Evolutionary conservation across 2,797 vertebrate genomes (phyloP).

Genomic region (Siniperca scherzeri): DNA sequence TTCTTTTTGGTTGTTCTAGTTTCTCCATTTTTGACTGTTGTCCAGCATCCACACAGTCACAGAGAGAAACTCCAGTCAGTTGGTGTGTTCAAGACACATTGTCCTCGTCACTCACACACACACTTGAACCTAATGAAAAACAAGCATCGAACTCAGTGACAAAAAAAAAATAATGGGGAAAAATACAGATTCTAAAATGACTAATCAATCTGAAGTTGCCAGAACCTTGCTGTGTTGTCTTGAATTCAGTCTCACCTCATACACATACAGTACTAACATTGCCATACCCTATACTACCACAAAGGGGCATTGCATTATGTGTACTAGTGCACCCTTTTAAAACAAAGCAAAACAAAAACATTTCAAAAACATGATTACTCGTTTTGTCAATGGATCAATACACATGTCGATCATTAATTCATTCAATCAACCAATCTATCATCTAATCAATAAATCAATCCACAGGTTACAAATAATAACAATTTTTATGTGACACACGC

Average conservation of each 20-base stretch:
- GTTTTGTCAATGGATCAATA: constrained; percentile 48
- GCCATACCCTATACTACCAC: constrained; percentile 21
- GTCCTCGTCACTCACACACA: constrained; percentile 10
- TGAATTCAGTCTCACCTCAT: neutral
- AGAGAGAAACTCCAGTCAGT: neutral
- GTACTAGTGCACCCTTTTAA: neutral
- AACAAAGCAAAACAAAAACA: constrained; percentile 29
- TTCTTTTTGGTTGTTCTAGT: neutral
- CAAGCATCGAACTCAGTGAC: neutral
- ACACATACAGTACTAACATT: neutral
- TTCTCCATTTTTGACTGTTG: neutral
- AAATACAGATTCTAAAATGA: neutral
- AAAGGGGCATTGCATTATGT: constrained; percentile 25
- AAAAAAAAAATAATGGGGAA: neutral
- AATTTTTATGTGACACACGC: neutral
- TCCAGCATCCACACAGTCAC: neutral
- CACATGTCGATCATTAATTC: neutral
- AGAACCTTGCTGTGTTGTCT: neutral
- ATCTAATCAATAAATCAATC: constrained; percentile 47
- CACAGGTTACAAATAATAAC: constrained; percentile 16
- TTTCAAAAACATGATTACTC: constrained; percentile 25
- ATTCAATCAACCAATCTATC: constrained; percentile 29
- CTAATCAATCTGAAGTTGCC: neutral
- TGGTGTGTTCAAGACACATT: constrained; percentile 4
- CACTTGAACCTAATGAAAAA: neutral